A percentile compares a stretch with the other conserved stretches of the same genome.
Evolutionary conservation across 1,140 invertebrate species (phyloP).

Genomic region (Phortica variegata): DNA sequence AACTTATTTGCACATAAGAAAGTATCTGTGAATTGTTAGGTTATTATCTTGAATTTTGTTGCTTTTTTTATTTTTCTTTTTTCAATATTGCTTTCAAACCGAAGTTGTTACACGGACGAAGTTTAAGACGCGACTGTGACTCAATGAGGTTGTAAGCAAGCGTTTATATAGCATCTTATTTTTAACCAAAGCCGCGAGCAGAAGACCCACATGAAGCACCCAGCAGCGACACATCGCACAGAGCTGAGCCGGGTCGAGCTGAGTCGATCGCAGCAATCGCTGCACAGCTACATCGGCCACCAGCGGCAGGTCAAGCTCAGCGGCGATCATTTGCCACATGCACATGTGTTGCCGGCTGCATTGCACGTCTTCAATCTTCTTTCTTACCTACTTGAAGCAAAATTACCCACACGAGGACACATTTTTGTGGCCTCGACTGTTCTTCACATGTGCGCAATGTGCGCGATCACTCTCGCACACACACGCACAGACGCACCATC

Average conservation of each 20-base stretch:
- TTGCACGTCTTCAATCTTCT: background rate
- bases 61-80: no score
- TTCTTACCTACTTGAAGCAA: constrained; percentile 50
- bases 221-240: background rate
- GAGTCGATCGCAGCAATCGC: no score
- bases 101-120: no score
- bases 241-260: no score
- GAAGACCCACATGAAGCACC: constrained; percentile 48
- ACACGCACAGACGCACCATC: no score
- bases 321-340: constrained; percentile 11
- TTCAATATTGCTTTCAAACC: no score
- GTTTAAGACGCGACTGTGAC: constrained; percentile 40
- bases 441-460: background rate
- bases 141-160: constrained; percentile 42
- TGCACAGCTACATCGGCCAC: no score
- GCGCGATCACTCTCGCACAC: no score
- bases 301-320: constrained; percentile 44
- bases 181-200: constrained; percentile 24
- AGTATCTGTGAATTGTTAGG: no score
- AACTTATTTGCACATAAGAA: no score
- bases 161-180: constrained; percentile 51
- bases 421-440: background rate
- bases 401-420: constrained; percentile 10
- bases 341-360: constrained; percentile 28
- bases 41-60: no score